Base-by-base conservation (phyloP, 2,797 vertebrate species). In the Hemibagrus guttatus region DNA sequence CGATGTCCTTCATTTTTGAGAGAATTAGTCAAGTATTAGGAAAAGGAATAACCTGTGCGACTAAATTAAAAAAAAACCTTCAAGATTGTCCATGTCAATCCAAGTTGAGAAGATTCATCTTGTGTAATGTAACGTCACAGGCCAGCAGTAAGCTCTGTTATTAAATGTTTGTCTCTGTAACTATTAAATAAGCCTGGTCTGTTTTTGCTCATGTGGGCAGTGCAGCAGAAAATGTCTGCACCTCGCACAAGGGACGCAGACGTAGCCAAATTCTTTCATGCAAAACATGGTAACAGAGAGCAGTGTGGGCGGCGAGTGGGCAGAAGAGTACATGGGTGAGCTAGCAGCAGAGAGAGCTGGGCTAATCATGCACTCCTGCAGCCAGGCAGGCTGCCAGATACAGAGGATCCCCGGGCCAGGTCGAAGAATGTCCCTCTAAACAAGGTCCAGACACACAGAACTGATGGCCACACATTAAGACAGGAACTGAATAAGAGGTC, bases 261-360 rank as follows among this genome's bases (percentile, higher is more conserved):
- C 19, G 17, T 13, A 78, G 63, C 72, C 75, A 54, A 90, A 89
- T 90, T 87, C 87, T 87, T 91, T 88, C 84, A 90, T 89, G 64
- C 86, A 88, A 85, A 58, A 89, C 89, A 90, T 90, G 90, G 89
- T 89, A 90, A 89, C 90, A 89, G 86, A 87, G 72, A 87, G 84
- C 49, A 64, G 84, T 83, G 89, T 90, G 82, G 88, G 91, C 49
- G 85, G 84, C 81, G 86, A 89, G 89, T 88, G 87, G 86, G 90
- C 86, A 86, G 87, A 84, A 19, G 85, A 88, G 87, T 64, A 75
- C 80, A 90, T 79, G 39, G 84, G 83, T 66, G 56, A 85, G 76
- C 64, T 79, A 87, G 87, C 81, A 87, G 56, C 84, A 85, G 66
- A 58, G 46, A 88, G 81, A 89, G 87, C 61, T 21, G 35, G 78